Conservation (phyloP, 92 coral and sea anemone species). For the Phenganax marumi region DNA sequence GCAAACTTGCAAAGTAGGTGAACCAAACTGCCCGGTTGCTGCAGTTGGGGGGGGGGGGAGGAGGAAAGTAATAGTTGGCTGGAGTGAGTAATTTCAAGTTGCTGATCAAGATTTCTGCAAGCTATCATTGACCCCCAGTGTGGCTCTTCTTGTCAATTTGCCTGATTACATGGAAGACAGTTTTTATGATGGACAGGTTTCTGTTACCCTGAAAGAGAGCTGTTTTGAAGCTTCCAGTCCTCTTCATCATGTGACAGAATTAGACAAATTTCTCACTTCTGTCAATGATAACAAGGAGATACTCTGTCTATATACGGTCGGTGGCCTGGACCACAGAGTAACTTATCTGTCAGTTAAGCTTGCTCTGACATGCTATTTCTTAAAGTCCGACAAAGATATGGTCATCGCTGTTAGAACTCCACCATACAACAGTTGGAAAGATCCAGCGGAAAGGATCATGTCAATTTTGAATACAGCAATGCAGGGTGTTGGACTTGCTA, state of each 20-base stretch:
- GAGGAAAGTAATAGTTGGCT: slow-evolving; percentile 6
- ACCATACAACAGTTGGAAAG: not conserved
- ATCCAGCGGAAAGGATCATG: not conserved
- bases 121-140: slow-evolving; percentile 30
- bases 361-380: not conserved
- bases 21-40: slow-evolving; percentile 11
- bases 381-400: not conserved
- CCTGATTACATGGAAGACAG: slow-evolving; percentile 28
- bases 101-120: slow-evolving; percentile 38
- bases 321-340: not conserved
- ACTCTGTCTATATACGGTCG: not conserved
- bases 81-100: slow-evolving; percentile 12
- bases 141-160: slow-evolving; percentile 25
- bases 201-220: not conserved
- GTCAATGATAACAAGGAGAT: slow-evolving; percentile 7
- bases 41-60: not conserved
- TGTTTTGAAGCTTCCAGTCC: slow-evolving; percentile 41
- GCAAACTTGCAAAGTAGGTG: slow-evolving; percentile 5
- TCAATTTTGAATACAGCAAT: not conserved
- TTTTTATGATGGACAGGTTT: slow-evolving; percentile 2
- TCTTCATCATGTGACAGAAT: slow-evolving; percentile 32
- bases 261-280: slow-evolving; percentile 24
- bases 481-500: not conserved
- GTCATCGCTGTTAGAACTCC: not conserved
- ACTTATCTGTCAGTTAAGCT: not conserved